A percentile compares a stretch with the other conserved stretches of the same genome.
These are phyloP conservation scores for Xestia c-nigrum DNA, from an alignment of 2,888 invertebrate species.

Conservation along the genomic window DNA sequence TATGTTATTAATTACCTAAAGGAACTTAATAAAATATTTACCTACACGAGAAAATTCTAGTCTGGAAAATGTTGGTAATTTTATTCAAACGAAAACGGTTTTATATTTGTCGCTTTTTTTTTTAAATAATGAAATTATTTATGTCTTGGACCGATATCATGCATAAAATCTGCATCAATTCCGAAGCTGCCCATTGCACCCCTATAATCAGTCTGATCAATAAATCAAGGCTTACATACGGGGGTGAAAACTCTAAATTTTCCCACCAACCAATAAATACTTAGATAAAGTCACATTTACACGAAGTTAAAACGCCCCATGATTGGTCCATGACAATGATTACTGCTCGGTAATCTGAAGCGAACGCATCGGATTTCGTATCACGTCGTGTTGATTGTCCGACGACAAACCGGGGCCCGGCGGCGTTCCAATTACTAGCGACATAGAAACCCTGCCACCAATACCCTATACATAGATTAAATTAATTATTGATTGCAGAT, in stretches of 20 bases:
- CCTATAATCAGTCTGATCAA: background rate
- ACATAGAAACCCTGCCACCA: slow-evolving; percentile 83
- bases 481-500: slow-evolving; percentile 54
- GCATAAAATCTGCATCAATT: background rate
- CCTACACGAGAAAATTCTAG: background rate
- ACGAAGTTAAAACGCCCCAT: slow-evolving; percentile 66
- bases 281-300: slow-evolving; percentile 58
- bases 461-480: slow-evolving; percentile 67
- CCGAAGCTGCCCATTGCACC: background rate
- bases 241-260: slow-evolving; percentile 15
- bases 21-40: slow-evolving; percentile 17
- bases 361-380: slow-evolving; percentile 88
- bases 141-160: background rate
- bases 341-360: slow-evolving; percentile 77
- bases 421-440: slow-evolving; percentile 88
- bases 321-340: slow-evolving; percentile 82
- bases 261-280: slow-evolving; percentile 44
- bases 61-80: background rate
- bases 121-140: background rate
- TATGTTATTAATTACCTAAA: slow-evolving; percentile 16
- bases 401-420: slow-evolving; percentile 84
- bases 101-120: background rate
- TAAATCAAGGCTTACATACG: slow-evolving; percentile 4
- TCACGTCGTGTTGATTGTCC: slow-evolving; percentile 89
- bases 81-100: background rate